phyloP scores from a whole-genome alignment of 1,140 invertebrate species.

The Rhopalosiphum padi region DNA sequence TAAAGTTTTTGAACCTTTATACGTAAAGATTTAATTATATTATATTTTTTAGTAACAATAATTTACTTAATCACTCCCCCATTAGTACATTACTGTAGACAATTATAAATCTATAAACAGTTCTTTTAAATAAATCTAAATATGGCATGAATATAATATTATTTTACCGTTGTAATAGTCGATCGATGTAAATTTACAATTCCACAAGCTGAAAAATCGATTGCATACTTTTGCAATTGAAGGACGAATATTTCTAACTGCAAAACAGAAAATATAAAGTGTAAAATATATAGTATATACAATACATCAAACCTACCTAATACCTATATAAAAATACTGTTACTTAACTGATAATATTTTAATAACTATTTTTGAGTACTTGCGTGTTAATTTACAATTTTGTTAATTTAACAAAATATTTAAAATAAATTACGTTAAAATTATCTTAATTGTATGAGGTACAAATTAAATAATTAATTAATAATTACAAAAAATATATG shows the following conservation, averaged over 20 bases:
- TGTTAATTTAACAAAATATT: neutral
- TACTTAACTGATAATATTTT: neutral
- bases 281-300: neutral
- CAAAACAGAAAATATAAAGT: neutral
- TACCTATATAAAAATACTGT: neutral
- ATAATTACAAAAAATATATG: too few species aligned
- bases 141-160: neutral
- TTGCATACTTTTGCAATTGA: slow-evolving; percentile 54
- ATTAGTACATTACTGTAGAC: neutral
- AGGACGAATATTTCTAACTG: slow-evolving; percentile 59
- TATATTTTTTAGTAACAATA: too few species aligned
- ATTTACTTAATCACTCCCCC: too few species aligned
- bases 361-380: neutral
- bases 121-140: neutral
- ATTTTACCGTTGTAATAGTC: slow-evolving; percentile 58
- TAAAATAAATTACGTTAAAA: neutral
- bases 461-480: neutral
- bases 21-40: too few species aligned
- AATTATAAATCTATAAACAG: neutral
- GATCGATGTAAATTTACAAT: slow-evolving; percentile 57
- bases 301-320: neutral
- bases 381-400: neutral
- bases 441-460: neutral
- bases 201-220: slow-evolving; percentile 58
- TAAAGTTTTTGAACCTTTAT: too few species aligned